Conservation (phyloP, 2,113 vertebrate genomes). For the Clinocottus analis region DNA sequence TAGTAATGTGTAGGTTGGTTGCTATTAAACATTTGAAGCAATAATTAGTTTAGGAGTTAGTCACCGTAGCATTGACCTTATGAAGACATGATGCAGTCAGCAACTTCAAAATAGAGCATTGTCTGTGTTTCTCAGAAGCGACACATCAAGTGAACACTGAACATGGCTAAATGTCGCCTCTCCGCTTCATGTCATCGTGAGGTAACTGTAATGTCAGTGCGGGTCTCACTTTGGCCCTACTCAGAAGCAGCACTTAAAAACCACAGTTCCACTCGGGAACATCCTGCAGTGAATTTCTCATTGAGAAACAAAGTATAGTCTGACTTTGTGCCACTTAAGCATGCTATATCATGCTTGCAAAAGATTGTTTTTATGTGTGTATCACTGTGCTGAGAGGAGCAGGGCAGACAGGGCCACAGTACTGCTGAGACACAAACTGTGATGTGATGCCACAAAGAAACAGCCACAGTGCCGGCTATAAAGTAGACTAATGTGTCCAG, state of each 20-base stretch:
- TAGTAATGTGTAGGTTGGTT: background rate
- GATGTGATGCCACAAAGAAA: constrained; percentile 45
- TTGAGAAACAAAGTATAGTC: constrained; percentile 33
- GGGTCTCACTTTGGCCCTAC: constrained; percentile 1
- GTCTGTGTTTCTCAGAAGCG: background rate
- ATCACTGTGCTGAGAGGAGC: constrained; percentile 37
- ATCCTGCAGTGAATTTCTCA: constrained; percentile 36
- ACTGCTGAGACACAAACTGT: constrained; percentile 37
- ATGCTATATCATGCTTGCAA: constrained; percentile 17
- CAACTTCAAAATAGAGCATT: background rate
- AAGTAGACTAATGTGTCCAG: constrained; percentile 67
- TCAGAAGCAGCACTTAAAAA: constrained; percentile 44
- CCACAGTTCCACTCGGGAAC: background rate
- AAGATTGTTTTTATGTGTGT: constrained; percentile 38
- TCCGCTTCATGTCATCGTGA: background rate
- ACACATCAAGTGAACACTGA: background rate
- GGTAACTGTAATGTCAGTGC: background rate
- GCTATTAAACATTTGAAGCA: background rate
- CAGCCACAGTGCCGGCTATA: constrained; percentile 29
- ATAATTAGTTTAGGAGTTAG: background rate
- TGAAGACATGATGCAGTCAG: background rate
- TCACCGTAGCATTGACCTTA: background rate
- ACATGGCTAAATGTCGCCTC: background rate
- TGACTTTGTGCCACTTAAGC: constrained; percentile 21
- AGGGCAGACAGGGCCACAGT: constrained; percentile 48